Conservation (phyloP, 2,113 vertebrate genomes). For the Todiramphus chloris region DNA sequence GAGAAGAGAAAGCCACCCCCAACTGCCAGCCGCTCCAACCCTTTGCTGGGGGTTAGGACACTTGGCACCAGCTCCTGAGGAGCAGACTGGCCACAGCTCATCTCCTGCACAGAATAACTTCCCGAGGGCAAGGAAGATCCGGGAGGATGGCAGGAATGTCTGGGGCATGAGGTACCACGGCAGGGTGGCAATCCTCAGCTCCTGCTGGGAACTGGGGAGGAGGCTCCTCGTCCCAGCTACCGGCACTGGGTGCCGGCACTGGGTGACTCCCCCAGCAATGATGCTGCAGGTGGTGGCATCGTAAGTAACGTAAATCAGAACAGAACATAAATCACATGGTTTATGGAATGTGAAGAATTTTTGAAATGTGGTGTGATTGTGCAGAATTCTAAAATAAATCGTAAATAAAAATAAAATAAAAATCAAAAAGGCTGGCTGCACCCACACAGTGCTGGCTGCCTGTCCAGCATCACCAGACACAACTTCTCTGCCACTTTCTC, state of each 20-base stretch:
- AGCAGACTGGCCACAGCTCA: fast-evolving
- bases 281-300: neutral
- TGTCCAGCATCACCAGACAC: neutral
- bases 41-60: neutral
- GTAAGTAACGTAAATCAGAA: neutral
- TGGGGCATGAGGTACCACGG: neutral
- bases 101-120: neutral
- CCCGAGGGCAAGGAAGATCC: neutral
- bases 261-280: neutral
- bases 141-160: neutral
- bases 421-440: neutral
- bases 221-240: neutral
- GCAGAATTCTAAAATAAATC: neutral
- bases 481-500: neutral
- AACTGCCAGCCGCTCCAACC: fast-evolving
- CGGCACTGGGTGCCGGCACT: fast-evolving
- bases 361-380: neutral
- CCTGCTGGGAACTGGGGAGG: neutral
- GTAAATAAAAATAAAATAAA: neutral
- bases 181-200: neutral
- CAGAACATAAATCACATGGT: neutral
- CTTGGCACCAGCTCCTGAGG: neutral
- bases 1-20: neutral
- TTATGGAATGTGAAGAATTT: neutral
- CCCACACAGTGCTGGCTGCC: neutral